Base-by-base conservation (phyloP, 1,140 invertebrate genomes). In the Triops longicaudatus region DNA sequence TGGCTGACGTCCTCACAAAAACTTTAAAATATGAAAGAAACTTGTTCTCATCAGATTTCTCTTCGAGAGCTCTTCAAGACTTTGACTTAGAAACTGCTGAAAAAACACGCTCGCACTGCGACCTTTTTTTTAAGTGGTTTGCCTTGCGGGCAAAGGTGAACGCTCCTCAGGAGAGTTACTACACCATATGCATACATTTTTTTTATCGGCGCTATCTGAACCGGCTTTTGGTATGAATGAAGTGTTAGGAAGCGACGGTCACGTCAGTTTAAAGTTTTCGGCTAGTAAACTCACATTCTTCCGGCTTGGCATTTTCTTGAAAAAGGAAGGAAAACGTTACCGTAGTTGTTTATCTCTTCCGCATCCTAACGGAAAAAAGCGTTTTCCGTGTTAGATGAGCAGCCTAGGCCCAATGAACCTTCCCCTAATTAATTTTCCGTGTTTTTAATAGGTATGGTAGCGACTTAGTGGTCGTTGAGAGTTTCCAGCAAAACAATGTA, bases 401-500 rank as follows among this genome's bases (percentile, higher is more conserved):
- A 17, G 5, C 2, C 17, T 75, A 75, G 27, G n/a, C 14, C 27
- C 31, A 75, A 22, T 75, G 27, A 44, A 22, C 14, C 14, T 73
- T n/a, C 17, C n/a, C 6, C 6, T 26, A 77, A 77, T 79, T 27
- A 26, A 73, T 76, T 2, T 63, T 78, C 77, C 44, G 78, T 79
- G 80, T 79, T 73, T 79, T 79, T 84, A 83, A 31, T 82, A 97
- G 95, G 85, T 97, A 97, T 84, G 95, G 95, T 78, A 94, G 94
- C 86, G 93, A 96, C 81, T 84, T 97, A 78, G 93, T 96, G 87
- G 88, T 94, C 73, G 90, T 97, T 78, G 93, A 95, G 83, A 93
- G 90, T 31, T 96, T 93, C 84, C 87, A 88, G 79, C 93, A 96
- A 86, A 96, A 96, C 85, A 97, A 97, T 84, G 90, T 94, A 84